A percentile compares a stretch with the other conserved stretches of the same genome.
phyloP scores from a whole-genome alignment of 2,888 invertebrate genomes.

The Agelastica alni region DNA sequence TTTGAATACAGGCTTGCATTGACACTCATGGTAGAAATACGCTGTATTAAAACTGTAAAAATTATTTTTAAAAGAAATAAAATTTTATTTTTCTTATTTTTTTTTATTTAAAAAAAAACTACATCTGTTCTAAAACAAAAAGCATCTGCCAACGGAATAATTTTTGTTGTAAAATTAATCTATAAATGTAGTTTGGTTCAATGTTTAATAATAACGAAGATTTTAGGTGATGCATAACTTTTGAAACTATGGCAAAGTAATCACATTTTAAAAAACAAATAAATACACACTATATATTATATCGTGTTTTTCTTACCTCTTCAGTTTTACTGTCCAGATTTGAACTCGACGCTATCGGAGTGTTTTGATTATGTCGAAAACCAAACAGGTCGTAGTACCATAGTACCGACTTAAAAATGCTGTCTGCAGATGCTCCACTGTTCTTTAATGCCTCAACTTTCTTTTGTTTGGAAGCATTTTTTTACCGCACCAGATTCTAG shows the following conservation, averaged over 20 bases:
- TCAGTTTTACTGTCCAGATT: neutral
- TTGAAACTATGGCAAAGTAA: too few relatives aligned
- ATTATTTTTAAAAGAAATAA: neutral
- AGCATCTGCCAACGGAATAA: too few relatives aligned
- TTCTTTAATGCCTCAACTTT: too few relatives aligned
- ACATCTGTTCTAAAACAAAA: too few relatives aligned
- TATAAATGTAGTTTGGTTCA: too few relatives aligned
- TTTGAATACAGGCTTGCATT: neutral
- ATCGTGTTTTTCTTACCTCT: neutral
- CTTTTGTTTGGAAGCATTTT: too few relatives aligned
- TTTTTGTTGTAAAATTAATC: too few relatives aligned
- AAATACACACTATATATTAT: neutral
- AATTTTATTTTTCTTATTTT: neutral
- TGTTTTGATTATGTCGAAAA: constrained; percentile 16
- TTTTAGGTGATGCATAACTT: too few relatives aligned
- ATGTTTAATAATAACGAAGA: too few relatives aligned
- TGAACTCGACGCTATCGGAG: neutral
- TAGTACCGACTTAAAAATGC: constrained; percentile 11
- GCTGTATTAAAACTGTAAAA: neutral
- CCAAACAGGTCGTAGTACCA: constrained; percentile 16
- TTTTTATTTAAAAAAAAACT: neutral
- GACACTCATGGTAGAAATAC: neutral
- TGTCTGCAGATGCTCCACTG: constrained; percentile 8
- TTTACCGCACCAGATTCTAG: too few relatives aligned
- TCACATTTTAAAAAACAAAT: neutral